A percentile compares a stretch with the other conserved stretches of the same genome.
phyloP scores from a whole-genome alignment of 2,113 vertebrate species.

The Sorex fumeus region DNA sequence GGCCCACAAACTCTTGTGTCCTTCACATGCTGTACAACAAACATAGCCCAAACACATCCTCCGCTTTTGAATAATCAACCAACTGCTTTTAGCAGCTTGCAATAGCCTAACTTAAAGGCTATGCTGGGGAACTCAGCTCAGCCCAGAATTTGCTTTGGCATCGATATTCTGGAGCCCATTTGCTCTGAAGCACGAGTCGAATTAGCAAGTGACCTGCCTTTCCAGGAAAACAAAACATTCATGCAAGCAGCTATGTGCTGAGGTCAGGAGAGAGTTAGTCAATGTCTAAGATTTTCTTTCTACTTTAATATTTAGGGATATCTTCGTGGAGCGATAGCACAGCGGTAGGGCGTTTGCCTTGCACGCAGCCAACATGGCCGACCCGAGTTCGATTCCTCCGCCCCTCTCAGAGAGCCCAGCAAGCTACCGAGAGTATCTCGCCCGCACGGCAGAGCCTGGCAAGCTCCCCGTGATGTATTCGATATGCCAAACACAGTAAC shows the following conservation, averaged over 20 bases:
- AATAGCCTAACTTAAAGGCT: not conserved
- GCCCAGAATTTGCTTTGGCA: fast-evolving
- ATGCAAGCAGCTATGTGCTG: slow-evolving; percentile 16
- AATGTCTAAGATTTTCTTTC: not conserved
- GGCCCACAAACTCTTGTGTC: slow-evolving; percentile 8
- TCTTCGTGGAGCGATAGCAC: no score
- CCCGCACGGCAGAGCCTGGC: no score
- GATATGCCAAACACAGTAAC: no score
- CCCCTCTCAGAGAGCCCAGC: no score
- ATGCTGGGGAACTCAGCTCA: not conserved
- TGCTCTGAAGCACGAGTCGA: not conserved
- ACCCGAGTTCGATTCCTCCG: no score
- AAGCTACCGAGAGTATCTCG: no score
- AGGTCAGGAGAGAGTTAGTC: not conserved
- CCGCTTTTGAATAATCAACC: not conserved
- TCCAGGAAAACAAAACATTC: slow-evolving; percentile 23
- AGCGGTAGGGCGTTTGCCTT: no score
- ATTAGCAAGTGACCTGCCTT: not conserved
- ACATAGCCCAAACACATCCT: slow-evolving; percentile 42
- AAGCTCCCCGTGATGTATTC: no score
- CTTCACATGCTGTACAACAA: not conserved
- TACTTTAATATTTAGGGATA: not conserved
- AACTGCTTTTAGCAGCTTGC: not conserved
- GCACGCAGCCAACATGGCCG: no score
- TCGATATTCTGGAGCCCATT: not conserved